These are phyloP conservation scores for Nesometra sesokonis DNA, from an alignment of 35 echinoderm and acorn worm species.

Conservation along the genomic window DNA sequence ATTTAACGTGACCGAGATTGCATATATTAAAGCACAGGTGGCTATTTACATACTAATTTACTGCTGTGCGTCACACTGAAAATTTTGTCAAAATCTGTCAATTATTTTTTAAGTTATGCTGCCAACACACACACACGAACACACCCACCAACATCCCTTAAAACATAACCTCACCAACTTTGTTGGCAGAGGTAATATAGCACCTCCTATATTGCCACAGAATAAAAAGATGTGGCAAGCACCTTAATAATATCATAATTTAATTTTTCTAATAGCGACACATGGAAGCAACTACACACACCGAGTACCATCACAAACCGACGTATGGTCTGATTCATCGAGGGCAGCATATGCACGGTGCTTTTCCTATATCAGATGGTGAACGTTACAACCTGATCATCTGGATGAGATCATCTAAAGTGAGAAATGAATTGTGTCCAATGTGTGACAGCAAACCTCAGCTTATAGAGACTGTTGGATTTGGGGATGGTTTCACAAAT, in stretches of 20 bases:
- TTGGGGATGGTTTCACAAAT: slow-evolving; percentile 79
- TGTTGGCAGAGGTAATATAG: too few species aligned
- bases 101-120: too few species aligned
- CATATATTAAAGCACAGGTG: too few species aligned
- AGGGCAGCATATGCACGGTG: slow-evolving; percentile 95
- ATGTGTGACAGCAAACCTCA: slow-evolving; percentile 76
- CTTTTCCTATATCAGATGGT: slow-evolving; percentile 57
- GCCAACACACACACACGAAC: too few species aligned
- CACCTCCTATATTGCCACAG: too few species aligned
- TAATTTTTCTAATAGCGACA: slow-evolving; percentile 30
- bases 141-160: too few species aligned
- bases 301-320: slow-evolving; percentile 50
- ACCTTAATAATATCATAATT: neutral
- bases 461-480: slow-evolving; percentile 62
- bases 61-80: too few species aligned
- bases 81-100: too few species aligned
- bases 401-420: slow-evolving; percentile 86
- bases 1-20: too few species aligned
- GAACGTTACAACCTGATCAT: slow-evolving; percentile 93
- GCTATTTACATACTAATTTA: too few species aligned
- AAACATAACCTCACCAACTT: too few species aligned
- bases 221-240: too few species aligned
- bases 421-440: slow-evolving; percentile 71
- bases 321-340: slow-evolving; percentile 78
- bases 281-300: slow-evolving; percentile 34